Percentiles rank a stretch among this genome's conserved stretches.
Evolutionary conservation across 2,888 invertebrate genomes (phyloP).

Genomic region (Drosophila nigritarsus): DNA sequence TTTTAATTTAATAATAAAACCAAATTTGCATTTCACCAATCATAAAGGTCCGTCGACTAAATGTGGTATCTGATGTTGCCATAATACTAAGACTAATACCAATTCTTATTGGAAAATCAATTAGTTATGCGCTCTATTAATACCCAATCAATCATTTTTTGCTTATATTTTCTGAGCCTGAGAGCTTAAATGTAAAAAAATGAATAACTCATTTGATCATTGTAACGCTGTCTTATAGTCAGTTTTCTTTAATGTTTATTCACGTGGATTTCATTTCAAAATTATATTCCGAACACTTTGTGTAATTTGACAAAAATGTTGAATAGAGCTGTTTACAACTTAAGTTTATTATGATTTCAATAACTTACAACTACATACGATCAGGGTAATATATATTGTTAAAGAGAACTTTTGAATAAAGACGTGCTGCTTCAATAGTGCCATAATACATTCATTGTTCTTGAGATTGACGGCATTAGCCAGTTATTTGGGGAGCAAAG

Average conservation of each 20-base stretch:
- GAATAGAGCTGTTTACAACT: slow-evolving; percentile 68
- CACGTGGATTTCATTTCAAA: slow-evolving; percentile 24
- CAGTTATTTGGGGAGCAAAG: slow-evolving; percentile 24
- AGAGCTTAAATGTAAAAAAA: not conserved
- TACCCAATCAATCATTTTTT: not conserved
- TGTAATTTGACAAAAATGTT: slow-evolving; percentile 36
- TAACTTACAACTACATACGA: slow-evolving; percentile 73
- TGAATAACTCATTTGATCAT: not conserved
- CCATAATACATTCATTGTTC: slow-evolving; percentile 54
- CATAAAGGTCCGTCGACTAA: not conserved
- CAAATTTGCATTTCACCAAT: not conserved
- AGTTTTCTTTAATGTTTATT: slow-evolving; percentile 24
- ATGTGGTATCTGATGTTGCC: not conserved
- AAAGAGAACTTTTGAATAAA: slow-evolving; percentile 57
- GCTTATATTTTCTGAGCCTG: not conserved
- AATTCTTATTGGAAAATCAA: not conserved
- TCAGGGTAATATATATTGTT: slow-evolving; percentile 55
- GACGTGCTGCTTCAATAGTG: slow-evolving; percentile 29
- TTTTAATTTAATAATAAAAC: not conserved
- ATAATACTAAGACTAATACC: not conserved
- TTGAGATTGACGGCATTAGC: slow-evolving; percentile 53
- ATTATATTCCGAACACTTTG: slow-evolving; percentile 37
- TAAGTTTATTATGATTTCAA: slow-evolving; percentile 74
- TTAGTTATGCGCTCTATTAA: not conserved
- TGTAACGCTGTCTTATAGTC: slow-evolving; percentile 3